Percentiles rank a stretch among this genome's conserved stretches.
phyloP scores from a whole-genome alignment of 2,797 vertebrate species.

The Chaetodon trifasciatus region DNA sequence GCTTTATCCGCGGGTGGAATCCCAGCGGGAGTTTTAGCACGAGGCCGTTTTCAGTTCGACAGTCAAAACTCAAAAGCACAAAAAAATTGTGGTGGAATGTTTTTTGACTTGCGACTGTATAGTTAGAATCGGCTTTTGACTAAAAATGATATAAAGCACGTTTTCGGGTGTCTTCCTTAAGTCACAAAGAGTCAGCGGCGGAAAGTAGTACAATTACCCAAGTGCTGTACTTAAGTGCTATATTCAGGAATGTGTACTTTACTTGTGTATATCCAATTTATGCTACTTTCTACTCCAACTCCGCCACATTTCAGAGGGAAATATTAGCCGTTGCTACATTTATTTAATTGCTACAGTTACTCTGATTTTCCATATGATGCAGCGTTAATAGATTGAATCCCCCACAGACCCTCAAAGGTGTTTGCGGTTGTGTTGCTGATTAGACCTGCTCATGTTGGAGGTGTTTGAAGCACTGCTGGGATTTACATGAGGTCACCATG shows the following conservation, averaged over 20 bases:
- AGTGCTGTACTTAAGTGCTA: neutral
- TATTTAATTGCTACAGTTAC: neutral
- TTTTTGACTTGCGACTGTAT: neutral
- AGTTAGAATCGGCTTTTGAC: neutral
- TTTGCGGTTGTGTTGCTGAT: neutral
- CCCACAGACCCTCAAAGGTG: neutral
- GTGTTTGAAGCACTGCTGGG: neutral
- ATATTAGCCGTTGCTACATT: neutral
- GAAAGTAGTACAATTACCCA: neutral
- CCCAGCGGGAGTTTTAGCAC: slow-evolving; percentile 45
- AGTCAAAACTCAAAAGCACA: slow-evolving; percentile 19
- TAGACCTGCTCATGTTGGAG: neutral
- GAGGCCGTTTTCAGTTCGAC: slow-evolving; percentile 36
- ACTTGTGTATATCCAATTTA: neutral
- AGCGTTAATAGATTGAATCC: neutral
- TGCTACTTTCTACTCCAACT: neutral
- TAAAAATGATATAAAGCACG: neutral
- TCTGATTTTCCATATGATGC: neutral
- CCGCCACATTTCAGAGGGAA: neutral
- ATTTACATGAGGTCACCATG: neutral
- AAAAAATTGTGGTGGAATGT: neutral
- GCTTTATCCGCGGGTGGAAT: slow-evolving; percentile 31
- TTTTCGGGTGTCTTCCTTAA: too few relatives aligned
- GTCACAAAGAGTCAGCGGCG: neutral
- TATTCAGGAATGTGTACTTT: neutral